Evolutionary conservation across 2,113 vertebrate genomes (phyloP).

Genomic region (Diphyllodes magnificus): DNA sequence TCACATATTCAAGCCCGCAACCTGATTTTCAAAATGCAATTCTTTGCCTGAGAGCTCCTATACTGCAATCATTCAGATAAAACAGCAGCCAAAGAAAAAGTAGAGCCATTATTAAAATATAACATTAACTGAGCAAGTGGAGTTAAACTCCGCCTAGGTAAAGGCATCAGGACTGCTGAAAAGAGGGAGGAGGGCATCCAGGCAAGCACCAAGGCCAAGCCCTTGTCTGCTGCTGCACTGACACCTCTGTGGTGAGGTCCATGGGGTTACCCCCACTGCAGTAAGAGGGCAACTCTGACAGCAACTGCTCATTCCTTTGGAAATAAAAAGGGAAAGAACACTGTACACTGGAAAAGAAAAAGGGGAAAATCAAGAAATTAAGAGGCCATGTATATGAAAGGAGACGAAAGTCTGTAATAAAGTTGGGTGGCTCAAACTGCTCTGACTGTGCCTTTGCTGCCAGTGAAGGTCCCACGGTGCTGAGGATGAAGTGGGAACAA

Average conservation of each 20-base stretch:
- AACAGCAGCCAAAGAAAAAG: background rate
- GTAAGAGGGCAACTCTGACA: fast-evolving
- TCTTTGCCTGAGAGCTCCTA: background rate
- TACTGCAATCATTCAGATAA: background rate
- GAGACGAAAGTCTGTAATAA: background rate
- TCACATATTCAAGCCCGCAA: background rate
- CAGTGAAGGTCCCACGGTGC: fast-evolving
- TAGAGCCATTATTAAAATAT: background rate
- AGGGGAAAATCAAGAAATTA: background rate
- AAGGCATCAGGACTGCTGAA: background rate
- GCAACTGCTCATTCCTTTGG: background rate
- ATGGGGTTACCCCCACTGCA: background rate
- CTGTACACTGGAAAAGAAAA: background rate
- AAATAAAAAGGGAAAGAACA: background rate
- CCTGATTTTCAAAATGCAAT: background rate
- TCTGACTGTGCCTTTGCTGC: background rate
- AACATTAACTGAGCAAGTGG: background rate
- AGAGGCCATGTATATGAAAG: background rate
- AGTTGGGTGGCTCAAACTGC: background rate
- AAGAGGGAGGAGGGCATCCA: background rate
- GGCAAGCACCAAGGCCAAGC: background rate
- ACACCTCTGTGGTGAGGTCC: background rate
- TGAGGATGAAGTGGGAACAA: background rate
- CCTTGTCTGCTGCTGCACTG: background rate
- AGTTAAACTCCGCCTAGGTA: background rate